Conservation (phyloP, 1,140 invertebrate genomes). For the Caenorhabditis latens region DNA sequence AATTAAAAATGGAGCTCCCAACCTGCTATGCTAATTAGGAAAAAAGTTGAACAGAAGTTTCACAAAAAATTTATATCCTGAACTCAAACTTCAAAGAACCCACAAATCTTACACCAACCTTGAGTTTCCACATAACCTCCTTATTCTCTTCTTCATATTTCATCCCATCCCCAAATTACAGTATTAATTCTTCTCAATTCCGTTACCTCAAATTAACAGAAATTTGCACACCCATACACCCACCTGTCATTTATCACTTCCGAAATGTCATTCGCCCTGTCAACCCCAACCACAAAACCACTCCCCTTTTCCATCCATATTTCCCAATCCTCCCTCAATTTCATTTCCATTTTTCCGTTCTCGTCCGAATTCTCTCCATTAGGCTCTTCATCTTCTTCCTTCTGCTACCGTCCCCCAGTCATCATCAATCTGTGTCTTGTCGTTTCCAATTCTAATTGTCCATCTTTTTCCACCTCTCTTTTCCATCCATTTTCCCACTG, state of each 20-base stretch:
- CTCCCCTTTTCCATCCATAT: not conserved
- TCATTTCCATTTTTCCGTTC: conserved; percentile 8
- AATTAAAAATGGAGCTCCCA: too few species aligned
- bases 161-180: not conserved
- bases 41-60: too few species aligned
- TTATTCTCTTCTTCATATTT: not conserved
- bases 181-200: not conserved
- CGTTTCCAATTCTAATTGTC: conserved; percentile 6
- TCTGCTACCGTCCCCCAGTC: not conserved
- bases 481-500: conserved; percentile 32
- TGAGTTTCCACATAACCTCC: too few species aligned
- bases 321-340: not conserved
- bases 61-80: too few species aligned
- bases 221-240: not conserved
- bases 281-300: conserved; percentile 36
- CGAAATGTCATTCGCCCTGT: not conserved
- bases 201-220: conserved; percentile 7
- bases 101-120: too few species aligned
- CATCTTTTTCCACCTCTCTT: not conserved
- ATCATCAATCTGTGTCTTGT: conserved; percentile 42
- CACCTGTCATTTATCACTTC: conserved; percentile 22
- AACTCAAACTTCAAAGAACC: not conserved
- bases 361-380: not conserved
- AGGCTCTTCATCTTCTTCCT: not conserved
- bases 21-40: too few species aligned